Evolutionary conservation across 2,113 vertebrate species (phyloP).

Genomic region (Siniperca chuatsi): DNA sequence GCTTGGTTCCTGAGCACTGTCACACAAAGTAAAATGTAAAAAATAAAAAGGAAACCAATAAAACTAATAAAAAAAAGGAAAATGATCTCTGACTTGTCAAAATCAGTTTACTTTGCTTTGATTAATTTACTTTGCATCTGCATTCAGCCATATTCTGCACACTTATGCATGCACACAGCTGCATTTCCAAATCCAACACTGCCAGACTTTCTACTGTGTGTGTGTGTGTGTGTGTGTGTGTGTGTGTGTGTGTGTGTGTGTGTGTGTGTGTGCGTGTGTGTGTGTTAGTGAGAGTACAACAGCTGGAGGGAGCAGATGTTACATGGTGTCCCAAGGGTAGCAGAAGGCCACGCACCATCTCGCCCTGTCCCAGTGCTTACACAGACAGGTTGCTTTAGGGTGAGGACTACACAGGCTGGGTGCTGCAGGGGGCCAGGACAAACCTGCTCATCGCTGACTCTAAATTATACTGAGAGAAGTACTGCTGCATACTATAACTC

Average conservation of each 20-base stretch:
- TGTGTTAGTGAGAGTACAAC: slow-evolving; percentile 7
- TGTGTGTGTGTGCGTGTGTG: slow-evolving; percentile 9
- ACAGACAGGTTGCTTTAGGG: slow-evolving; percentile 33
- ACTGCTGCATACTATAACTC: slow-evolving; percentile 11
- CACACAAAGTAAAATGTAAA: background rate
- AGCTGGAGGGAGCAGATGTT: slow-evolving; percentile 69
- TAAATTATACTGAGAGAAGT: slow-evolving; percentile 52
- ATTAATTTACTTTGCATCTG: background rate
- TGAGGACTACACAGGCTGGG: slow-evolving; percentile 31
- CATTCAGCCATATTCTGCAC: background rate
- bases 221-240: slow-evolving; percentile 3
- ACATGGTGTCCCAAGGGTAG: slow-evolving; percentile 35
- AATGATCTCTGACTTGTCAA: background rate
- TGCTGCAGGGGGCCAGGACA: background rate
- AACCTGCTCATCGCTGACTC: slow-evolving; percentile 33
- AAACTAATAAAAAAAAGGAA: background rate
- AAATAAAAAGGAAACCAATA: no score
- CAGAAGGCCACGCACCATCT: slow-evolving; percentile 40
- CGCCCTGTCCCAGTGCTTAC: slow-evolving; percentile 21
- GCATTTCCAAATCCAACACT: slow-evolving; percentile 4
- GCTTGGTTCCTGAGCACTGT: background rate
- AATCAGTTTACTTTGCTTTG: background rate
- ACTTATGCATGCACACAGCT: slow-evolving; percentile 2
- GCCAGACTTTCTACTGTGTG: background rate
- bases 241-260: slow-evolving; percentile 11